A percentile compares a stretch with the other conserved stretches of the same genome.
Evolutionary conservation across 2,113 vertebrate species (phyloP).

Genomic region (Romanogobio albipinnatus): DNA sequence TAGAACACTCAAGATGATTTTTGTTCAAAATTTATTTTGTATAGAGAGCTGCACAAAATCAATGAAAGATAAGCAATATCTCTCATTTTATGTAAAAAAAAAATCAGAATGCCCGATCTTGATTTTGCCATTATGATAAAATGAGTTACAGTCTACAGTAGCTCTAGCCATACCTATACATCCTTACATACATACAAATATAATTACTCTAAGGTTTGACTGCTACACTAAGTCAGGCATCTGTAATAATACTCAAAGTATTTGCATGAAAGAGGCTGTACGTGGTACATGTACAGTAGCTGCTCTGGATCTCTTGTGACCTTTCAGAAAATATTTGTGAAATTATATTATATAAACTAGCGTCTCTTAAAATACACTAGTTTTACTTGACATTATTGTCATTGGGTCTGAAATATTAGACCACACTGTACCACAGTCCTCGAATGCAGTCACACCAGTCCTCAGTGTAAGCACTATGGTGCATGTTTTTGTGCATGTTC

Average conservation of each 20-base stretch:
- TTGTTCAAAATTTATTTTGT: slow-evolving; percentile 33
- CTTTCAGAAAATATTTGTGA: not conserved
- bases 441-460: slow-evolving; percentile 13
- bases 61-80: slow-evolving; percentile 50
- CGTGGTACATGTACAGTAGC: slow-evolving; percentile 41
- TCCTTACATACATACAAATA: slow-evolving; percentile 41
- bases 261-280: slow-evolving; percentile 30
- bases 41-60: slow-evolving; percentile 42
- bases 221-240: slow-evolving; percentile 27
- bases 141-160: slow-evolving; percentile 37
- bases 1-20: not conserved
- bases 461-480: not conserved
- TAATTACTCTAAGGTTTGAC: slow-evolving; percentile 17
- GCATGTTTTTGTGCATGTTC: not conserved
- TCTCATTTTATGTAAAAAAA: slow-evolving; percentile 49
- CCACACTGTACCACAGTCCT: slow-evolving; percentile 10
- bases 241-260: slow-evolving; percentile 42
- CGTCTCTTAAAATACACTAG: not conserved
- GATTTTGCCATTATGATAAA: slow-evolving; percentile 38
- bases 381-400: not conserved
- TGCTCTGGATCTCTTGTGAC: slow-evolving; percentile 15
- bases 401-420: not conserved
- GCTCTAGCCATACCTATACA: slow-evolving; percentile 43
- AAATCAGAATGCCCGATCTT: slow-evolving; percentile 48
- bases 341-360: not conserved